These are phyloP conservation scores for Strigamia crassipes DNA, from an alignment of 2,888 invertebrate genomes.

Conservation along the genomic window DNA sequence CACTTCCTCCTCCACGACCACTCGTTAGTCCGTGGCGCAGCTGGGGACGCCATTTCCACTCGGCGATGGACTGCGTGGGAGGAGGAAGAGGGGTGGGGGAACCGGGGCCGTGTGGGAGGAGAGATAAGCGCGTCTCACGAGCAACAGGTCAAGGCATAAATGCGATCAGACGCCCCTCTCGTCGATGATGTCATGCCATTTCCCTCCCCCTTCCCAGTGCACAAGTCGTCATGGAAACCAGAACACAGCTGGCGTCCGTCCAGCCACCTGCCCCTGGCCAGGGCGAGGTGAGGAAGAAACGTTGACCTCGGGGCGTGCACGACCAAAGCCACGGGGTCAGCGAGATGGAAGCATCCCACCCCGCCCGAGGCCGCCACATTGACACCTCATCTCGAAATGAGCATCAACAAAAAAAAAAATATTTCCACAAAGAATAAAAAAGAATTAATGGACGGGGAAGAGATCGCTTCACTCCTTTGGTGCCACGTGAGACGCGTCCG, in stretches of 20 bases:
- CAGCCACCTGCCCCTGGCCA: constrained; percentile 38
- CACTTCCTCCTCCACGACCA: constrained; percentile 43
- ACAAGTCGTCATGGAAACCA: constrained; percentile 29
- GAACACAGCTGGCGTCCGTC: constrained; percentile 40
- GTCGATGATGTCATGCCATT: constrained; percentile 32
- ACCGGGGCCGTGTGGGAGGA: constrained; percentile 43
- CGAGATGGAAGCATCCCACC: constrained; percentile 26
- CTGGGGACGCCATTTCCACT: constrained; percentile 41
- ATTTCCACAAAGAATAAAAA: constrained; percentile 30
- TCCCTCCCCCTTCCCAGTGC: background rate
- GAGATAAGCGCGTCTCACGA: constrained; percentile 36
- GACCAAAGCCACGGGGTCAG: constrained; percentile 36
- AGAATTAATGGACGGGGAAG: constrained; percentile 52
- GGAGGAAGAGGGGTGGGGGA: background rate
- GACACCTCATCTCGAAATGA: constrained; percentile 27
- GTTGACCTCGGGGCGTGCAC: constrained; percentile 42
- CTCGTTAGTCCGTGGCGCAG: constrained; percentile 36
- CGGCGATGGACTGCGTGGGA: constrained; percentile 26
- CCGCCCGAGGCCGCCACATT: constrained; percentile 38
- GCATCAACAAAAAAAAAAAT: constrained; percentile 4
- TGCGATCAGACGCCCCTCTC: constrained; percentile 38
- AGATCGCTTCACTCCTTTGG: constrained; percentile 53
- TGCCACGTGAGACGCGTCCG: constrained; percentile 50
- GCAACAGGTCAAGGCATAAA: constrained; percentile 34
- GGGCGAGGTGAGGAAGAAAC: constrained; percentile 40